Evolutionary conservation across 1,140 invertebrate species (phyloP).

Genomic region (Bombus cullumanus): DNA sequence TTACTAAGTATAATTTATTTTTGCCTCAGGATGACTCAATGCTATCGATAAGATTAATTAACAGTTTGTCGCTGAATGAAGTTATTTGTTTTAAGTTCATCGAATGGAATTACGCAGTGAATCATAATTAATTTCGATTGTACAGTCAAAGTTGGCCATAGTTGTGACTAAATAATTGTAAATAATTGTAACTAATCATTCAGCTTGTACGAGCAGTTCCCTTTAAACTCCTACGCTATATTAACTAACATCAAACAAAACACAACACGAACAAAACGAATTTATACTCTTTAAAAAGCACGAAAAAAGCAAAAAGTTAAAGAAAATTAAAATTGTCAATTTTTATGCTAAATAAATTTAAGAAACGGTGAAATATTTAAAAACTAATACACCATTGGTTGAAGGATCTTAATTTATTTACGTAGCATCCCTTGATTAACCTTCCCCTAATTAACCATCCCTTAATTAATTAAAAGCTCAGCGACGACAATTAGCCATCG

Average conservation of each 20-base stretch:
- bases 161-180: neutral
- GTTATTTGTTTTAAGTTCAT: neutral
- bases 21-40: neutral
- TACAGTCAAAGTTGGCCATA: neutral
- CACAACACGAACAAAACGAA: neutral
- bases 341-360: neutral
- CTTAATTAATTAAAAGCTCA: neutral
- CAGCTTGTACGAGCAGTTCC: no score
- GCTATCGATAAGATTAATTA: neutral
- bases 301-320: neutral
- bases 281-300: neutral
- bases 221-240: neutral
- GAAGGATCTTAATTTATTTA: no score
- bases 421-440: neutral
- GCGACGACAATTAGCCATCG: neutral
- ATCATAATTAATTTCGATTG: slow-evolving; percentile 20
- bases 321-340: neutral
- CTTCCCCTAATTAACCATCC: neutral
- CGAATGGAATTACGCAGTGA: neutral
- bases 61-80: neutral
- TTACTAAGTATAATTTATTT: neutral
- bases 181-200: slow-evolving; percentile 3
- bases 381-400: no score
- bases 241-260: neutral
- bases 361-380: no score